Evolutionary conservation across 2,113 vertebrate species (phyloP).

Genomic region (Dolichallabes microphthalmus): DNA sequence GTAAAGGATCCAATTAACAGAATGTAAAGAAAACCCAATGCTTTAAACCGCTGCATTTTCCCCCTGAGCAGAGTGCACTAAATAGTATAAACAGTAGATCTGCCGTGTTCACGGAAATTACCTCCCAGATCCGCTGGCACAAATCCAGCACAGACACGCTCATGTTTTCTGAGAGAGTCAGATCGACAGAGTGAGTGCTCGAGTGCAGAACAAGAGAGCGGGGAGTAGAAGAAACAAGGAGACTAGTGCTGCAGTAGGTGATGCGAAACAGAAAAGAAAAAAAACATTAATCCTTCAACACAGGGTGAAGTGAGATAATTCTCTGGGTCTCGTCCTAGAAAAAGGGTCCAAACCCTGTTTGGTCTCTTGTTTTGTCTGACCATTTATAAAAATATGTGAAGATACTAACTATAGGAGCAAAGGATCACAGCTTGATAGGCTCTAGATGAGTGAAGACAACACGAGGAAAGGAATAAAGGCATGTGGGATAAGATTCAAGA

Average conservation of each 20-base stretch:
- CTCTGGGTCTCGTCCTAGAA: conserved; percentile 49
- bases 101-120: conserved; percentile 69
- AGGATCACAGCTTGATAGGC: not conserved
- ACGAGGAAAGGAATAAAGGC: not conserved
- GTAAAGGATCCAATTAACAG: not conserved
- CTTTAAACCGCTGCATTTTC: conserved; percentile 32
- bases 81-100: conserved; percentile 70
- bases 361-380: conserved; percentile 32
- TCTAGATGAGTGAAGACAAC: not conserved
- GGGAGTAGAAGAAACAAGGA: conserved; percentile 44
- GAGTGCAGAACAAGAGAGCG: conserved; percentile 49
- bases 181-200: conserved; percentile 40
- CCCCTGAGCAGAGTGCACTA: conserved; percentile 38
- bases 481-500: not conserved
- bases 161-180: conserved; percentile 62
- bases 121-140: conserved; percentile 73
- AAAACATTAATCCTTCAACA: conserved; percentile 54
- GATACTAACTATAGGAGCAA: not conserved
- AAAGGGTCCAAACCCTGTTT: conserved; percentile 35
- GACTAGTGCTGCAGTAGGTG: conserved; percentile 64
- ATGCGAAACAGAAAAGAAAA: conserved; percentile 56
- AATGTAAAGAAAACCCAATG: conserved; percentile 6
- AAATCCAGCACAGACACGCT: conserved; percentile 69
- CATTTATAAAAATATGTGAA: conserved; percentile 51
- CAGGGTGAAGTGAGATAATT: conserved; percentile 56